Conservation (phyloP, 53 echinoderm and acorn worm genomes). For the Zoroaster sp. region DNA sequence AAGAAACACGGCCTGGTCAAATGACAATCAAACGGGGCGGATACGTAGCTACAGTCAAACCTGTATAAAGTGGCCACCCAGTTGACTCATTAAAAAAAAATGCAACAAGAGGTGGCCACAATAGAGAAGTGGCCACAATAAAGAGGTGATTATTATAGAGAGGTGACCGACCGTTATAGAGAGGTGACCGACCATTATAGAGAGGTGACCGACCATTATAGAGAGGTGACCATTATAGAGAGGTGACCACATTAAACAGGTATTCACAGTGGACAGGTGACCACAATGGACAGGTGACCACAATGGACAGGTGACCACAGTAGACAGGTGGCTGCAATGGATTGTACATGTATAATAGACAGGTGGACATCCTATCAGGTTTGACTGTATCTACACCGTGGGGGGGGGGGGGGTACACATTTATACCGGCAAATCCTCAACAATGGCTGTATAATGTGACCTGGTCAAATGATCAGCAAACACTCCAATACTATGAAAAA, state of each 20-base stretch:
- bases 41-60: not conserved
- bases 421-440: no score
- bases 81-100: not conserved
- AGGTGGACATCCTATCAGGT: no score
- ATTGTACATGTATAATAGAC: no score
- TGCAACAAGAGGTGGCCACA: not conserved
- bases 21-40: slow-evolving; percentile 9
- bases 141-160: not conserved
- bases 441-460: no score
- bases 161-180: not conserved
- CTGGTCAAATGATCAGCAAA: no score
- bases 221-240: not conserved
- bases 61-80: not conserved
- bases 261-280: not conserved
- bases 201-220: not conserved
- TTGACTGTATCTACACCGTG: no score
- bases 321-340: no score
- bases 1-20: slow-evolving; percentile 98
- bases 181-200: not conserved
- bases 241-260: not conserved
- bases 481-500: no score
- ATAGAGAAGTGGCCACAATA: not conserved
- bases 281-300: not conserved
- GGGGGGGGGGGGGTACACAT: no score
- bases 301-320: not conserved